Conservation (phyloP, 2,113 vertebrate genomes). For the Zonotrichia leucophrys region DNA sequence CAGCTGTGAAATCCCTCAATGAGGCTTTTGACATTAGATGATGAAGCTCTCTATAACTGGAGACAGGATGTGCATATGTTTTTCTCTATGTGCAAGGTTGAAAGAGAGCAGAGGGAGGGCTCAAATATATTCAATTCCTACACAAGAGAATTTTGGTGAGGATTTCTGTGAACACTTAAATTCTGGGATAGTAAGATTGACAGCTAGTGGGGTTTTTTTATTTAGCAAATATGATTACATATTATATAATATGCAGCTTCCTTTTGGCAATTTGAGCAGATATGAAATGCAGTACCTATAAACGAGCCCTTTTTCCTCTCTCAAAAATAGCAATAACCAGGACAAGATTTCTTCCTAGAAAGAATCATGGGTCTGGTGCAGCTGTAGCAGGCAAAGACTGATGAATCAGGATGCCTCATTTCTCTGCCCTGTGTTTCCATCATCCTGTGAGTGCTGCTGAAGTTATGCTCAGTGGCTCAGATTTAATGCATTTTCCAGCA, state of each 20-base stretch:
- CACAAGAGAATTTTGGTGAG: not conserved
- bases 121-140: not conserved
- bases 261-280: not conserved
- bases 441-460: not conserved
- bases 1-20: not conserved
- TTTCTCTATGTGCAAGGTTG: not conserved
- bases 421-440: not conserved
- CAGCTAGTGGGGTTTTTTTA: not conserved
- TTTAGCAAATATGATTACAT: constrained; percentile 1
- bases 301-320: not conserved
- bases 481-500: not conserved
- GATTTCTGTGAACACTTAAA: not conserved
- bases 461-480: not conserved
- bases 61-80: not conserved
- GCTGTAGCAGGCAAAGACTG: not conserved
- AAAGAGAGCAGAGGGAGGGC: not conserved
- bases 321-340: not conserved
- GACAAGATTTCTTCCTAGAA: not conserved
- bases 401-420: not conserved
- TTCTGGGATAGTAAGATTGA: not conserved
- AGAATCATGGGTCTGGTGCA: not conserved
- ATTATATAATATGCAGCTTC: not conserved
- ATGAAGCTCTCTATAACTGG: not conserved
- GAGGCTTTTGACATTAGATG: not conserved
- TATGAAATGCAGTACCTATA: not conserved